Percentiles rank a stretch among this genome's conserved stretches.
These are phyloP conservation scores for Cephus nigrinus DNA, from an alignment of 2,888 invertebrate genomes.

Conservation along the genomic window DNA sequence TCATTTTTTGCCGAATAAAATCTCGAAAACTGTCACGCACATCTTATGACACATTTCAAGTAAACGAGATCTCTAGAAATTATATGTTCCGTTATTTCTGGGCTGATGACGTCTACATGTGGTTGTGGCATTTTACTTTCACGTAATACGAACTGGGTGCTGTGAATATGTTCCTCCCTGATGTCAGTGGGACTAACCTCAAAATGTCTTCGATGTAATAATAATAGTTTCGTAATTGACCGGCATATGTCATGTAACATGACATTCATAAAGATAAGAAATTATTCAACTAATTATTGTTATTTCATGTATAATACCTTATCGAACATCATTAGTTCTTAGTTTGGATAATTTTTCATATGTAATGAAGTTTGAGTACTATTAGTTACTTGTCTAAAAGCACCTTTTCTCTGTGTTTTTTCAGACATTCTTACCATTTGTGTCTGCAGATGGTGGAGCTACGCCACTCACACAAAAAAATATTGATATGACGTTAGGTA, in stretches of 20 bases:
- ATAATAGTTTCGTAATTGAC: not conserved
- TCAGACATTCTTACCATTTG: constrained; percentile 74
- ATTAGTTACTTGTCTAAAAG: not conserved
- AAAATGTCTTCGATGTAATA: not conserved
- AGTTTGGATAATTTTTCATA: not conserved
- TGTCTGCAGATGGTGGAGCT: constrained; percentile 84
- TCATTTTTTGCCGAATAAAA: not conserved
- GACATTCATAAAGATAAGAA: not conserved
- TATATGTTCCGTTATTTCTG: constrained; percentile 1
- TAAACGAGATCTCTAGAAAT: not conserved
- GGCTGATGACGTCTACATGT: not conserved
- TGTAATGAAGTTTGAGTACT: not conserved
- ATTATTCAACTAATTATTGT: not conserved
- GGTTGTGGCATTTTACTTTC: not conserved
- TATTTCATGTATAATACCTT: not conserved
- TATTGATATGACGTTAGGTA: constrained; percentile 87
- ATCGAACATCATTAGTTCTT: not conserved
- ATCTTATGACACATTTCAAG: not conserved
- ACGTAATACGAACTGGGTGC: not conserved
- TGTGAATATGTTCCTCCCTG: not conserved
- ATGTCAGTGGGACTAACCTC: not conserved
- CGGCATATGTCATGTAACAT: not conserved
- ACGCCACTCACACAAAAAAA: constrained; percentile 83
- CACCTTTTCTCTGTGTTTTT: constrained; percentile 36
- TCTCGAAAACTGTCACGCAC: not conserved